Conservation (phyloP, 2,888 invertebrate species). For the Drosophila yooni region DNA sequence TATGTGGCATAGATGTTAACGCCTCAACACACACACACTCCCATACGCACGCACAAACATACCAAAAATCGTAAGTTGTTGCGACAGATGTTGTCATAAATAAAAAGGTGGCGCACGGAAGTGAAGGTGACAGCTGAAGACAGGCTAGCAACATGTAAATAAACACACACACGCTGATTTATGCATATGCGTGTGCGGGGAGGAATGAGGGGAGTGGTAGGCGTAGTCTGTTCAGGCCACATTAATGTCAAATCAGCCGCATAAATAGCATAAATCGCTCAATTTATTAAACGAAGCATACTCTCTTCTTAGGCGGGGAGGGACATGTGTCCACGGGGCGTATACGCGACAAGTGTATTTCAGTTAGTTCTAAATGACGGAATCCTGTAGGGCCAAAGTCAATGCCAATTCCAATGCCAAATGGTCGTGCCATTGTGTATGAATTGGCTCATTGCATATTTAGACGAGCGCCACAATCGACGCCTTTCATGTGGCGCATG, state of each 20-base stretch:
- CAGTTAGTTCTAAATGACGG: conserved; percentile 71
- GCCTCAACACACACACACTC: conserved; percentile 57
- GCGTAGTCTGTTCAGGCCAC: conserved; percentile 75
- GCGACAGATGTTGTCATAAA: conserved; percentile 80
- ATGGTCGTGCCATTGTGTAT: conserved; percentile 25
- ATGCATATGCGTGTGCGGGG: conserved; percentile 40
- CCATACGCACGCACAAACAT: conserved; percentile 14
- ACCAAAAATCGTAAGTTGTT: conserved; percentile 49
- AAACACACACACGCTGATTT: conserved; percentile 59
- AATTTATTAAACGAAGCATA: conserved; percentile 80
- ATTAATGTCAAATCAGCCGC: conserved; percentile 84
- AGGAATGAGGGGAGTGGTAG: conserved; percentile 5
- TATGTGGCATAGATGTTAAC: conserved; percentile 72
- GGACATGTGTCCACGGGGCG: conserved; percentile 39
- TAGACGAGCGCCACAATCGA: conserved; percentile 44
- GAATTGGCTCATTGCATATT: conserved; percentile 51
- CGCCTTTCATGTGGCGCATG: conserved; percentile 30
- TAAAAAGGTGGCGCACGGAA: conserved; percentile 68
- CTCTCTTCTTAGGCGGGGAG: conserved; percentile 2
- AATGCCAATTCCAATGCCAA: background rate
- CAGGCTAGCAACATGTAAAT: conserved; percentile 66
- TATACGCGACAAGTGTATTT: conserved; percentile 71
- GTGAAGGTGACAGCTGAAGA: conserved; percentile 23
- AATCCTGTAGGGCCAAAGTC: conserved; percentile 14
- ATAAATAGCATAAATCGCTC: conserved; percentile 82